Conservation (phyloP, 2,888 invertebrate genomes). For the Melanchra persicariae region DNA sequence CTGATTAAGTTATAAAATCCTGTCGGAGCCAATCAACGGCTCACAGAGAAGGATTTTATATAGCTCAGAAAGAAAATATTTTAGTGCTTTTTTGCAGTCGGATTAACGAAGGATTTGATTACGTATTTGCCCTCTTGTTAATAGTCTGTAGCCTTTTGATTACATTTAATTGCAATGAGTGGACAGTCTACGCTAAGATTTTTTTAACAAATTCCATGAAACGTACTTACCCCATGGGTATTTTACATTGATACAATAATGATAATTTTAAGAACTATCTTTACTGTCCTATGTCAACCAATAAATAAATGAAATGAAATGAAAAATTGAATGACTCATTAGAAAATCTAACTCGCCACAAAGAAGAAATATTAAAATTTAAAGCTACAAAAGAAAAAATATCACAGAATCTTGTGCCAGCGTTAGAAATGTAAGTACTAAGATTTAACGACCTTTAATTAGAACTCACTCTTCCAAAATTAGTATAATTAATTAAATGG, state of each 20-base stretch:
- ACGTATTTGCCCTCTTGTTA: not conserved
- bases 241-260: too few relatives aligned
- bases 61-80: slow-evolving; percentile 7
- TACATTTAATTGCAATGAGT: not conserved
- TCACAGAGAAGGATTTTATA: slow-evolving; percentile 32
- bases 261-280: too few relatives aligned
- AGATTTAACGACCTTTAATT: slow-evolving; percentile 3
- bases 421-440: not conserved
- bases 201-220: too few relatives aligned
- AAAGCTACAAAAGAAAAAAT: not conserved
- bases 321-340: not conserved
- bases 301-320: too few relatives aligned
- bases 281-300: too few relatives aligned
- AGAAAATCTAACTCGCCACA: not conserved
- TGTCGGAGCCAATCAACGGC: slow-evolving; percentile 50
- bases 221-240: too few relatives aligned
- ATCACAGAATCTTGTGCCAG: not conserved
- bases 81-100: not conserved
- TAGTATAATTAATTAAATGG: slow-evolving; percentile 3
- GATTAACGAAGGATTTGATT: not conserved
- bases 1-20: slow-evolving; percentile 54
- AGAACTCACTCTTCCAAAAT: not conserved
- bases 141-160: not conserved
- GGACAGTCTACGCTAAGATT: too few relatives aligned
- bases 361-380: not conserved